Evolutionary conservation across 2,797 vertebrate genomes (phyloP).

Genomic region (Alosa sapidissima): DNA sequence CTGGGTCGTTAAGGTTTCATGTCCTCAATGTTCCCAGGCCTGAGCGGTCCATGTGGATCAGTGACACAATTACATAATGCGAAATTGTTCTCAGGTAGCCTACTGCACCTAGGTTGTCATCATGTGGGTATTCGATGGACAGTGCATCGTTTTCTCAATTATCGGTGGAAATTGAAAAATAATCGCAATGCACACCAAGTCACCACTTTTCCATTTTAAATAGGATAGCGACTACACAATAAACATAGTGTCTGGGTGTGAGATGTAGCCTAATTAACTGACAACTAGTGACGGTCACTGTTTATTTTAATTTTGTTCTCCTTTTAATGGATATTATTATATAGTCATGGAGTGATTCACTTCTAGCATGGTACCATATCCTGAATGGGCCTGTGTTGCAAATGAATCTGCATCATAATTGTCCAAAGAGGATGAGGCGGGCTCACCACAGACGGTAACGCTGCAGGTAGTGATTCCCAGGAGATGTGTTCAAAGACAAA

Average conservation of each 20-base stretch:
- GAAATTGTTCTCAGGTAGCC: constrained; percentile 15
- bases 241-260: too few relatives aligned
- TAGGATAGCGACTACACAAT: neutral
- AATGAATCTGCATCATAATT: neutral
- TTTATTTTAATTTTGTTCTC: neutral
- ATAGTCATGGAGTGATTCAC: neutral
- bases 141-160: neutral
- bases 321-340: neutral
- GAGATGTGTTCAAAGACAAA: constrained; percentile 24
- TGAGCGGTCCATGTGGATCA: constrained; percentile 16
- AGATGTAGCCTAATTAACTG: neutral
- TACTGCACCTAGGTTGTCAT: neutral
- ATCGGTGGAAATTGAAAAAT: neutral
- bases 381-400: constrained; percentile 6
- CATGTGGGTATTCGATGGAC: neutral
- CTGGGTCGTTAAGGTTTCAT: neutral
- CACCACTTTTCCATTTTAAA: neutral
- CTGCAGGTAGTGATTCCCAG: constrained; percentile 27
- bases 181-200: neutral
- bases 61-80: constrained; percentile 26
- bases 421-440: neutral
- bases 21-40: constrained; percentile 10
- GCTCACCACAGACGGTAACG: constrained; percentile 1
- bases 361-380: neutral
- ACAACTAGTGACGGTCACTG: neutral